Base-by-base conservation (phyloP, 2,113 vertebrate genomes). In the Pandion haliaetus region DNA sequence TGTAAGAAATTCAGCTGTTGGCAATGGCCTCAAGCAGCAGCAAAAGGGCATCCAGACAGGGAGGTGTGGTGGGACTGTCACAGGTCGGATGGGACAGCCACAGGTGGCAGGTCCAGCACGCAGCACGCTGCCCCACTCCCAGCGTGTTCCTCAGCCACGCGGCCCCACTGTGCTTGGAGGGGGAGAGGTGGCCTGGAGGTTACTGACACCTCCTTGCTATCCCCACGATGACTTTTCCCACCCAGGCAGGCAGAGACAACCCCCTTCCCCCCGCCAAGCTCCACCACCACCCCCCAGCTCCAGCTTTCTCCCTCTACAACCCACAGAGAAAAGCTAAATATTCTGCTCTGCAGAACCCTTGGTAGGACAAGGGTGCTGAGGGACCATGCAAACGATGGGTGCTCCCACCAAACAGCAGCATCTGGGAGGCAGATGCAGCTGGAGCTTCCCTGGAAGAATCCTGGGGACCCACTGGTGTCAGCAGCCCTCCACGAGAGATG, bases 1-100 rank as follows among this genome's bases (percentile, higher is more conserved):
- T 99, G 98, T 50, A 98, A 99, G 98, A 98, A 98, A 99, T 90
- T 95, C 97, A 94, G 80, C 23, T n/a, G 57, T 47, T 45, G 49
- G 79, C 57, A 38, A 83, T 2, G 52, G 24, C 25, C 70, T 45
- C 14, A 54, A 78, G 55, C 36, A 19, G 79, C 29, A 69, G 14
- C 19, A 44, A 44, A 57, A 36, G 18, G 17, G 24, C 3, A 1
- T 11, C 2, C 0, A 9, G 44, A 6, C 4, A 9, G 21, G 47
- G 31, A 16, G 21, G 14, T 10, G 44, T 7, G 12, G 42, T 28
- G 44, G 32, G 36, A 19, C 21, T 10, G 49, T 12, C 42, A 32
- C 31, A 8, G 3, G 42, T 34, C n/a, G 59, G 44, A 42, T 14
- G 57, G 65, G 54, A 42, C 44, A 63, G 12, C 17, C 3, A 1